Conservation (phyloP, 2,113 vertebrate genomes). For the Heptranchias perlo region DNA sequence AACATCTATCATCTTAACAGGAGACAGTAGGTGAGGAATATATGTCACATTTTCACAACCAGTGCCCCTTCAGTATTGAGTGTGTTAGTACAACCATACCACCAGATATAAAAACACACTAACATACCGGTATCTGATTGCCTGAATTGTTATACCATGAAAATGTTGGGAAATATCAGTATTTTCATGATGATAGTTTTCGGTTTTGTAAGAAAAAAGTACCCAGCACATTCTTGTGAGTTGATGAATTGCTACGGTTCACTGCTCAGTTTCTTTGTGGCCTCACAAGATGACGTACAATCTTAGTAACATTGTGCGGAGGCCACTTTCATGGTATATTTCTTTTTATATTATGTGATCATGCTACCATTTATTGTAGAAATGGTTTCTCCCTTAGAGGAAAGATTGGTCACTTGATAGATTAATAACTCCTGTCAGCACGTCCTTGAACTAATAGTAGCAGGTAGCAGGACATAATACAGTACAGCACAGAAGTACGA, state of each 20-base stretch:
- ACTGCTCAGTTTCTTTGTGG: background rate
- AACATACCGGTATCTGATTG: background rate
- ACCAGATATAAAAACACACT: background rate
- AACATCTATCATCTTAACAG: background rate
- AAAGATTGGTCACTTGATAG: conserved; percentile 41
- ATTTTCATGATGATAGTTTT: background rate
- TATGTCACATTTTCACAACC: background rate
- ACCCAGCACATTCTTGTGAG: background rate
- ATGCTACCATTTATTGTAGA: background rate
- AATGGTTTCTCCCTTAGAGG: background rate
- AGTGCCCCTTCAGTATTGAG: background rate
- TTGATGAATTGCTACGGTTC: background rate
- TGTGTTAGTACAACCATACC: background rate
- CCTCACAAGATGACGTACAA: background rate
- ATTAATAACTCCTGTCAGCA: conserved; percentile 66
- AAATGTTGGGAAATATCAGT: background rate
- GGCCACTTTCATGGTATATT: conserved; percentile 9
- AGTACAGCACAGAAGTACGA: conserved; percentile 48
- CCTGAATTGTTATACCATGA: background rate
- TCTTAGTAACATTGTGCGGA: background rate
- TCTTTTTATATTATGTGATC: conserved; percentile 7
- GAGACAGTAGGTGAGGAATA: background rate
- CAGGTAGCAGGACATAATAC: conserved; percentile 51
- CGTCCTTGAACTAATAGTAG: conserved; percentile 57
- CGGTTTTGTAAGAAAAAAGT: background rate